A percentile compares a stretch with the other conserved stretches of the same genome.
Evolutionary conservation across 1,140 invertebrate genomes (phyloP).

Genomic region (Drosophila equinoxialis): DNA sequence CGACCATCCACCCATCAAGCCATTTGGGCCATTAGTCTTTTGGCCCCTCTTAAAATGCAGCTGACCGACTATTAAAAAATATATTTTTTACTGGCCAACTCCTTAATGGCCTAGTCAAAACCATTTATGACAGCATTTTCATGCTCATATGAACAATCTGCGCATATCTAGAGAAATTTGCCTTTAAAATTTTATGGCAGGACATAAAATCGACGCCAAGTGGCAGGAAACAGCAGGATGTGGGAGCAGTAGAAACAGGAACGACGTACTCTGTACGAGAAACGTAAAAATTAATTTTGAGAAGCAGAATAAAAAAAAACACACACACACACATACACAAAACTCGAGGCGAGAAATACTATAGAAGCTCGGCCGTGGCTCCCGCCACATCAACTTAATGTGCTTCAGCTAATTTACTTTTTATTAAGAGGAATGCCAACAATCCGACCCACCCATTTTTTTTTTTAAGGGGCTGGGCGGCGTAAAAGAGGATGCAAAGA

Average conservation of each 20-base stretch:
- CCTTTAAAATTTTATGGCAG: conserved; percentile 60
- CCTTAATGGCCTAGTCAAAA: conserved; percentile 20
- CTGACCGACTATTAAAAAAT: conserved; percentile 21
- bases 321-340: conserved; percentile 10
- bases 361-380: conserved; percentile 7
- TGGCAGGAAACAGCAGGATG: conserved; percentile 12
- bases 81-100: conserved; percentile 27
- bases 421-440: conserved; percentile 62
- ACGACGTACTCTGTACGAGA: conserved; percentile 3
- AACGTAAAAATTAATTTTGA: conserved; percentile 46
- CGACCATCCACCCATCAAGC: not conserved
- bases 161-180: conserved; percentile 35
- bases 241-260: not conserved
- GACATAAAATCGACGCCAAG: conserved; percentile 57
- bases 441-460: not conserved
- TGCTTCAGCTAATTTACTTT: conserved; percentile 73
- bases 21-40: conserved; percentile 11
- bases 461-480: not conserved
- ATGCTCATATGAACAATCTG: conserved; percentile 58
- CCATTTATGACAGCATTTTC: conserved; percentile 45
- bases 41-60: conserved; percentile 15
- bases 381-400: conserved; percentile 68
- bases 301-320: not conserved
- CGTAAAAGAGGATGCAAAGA: not conserved
- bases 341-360: not conserved